These are phyloP conservation scores for Hycleus phaleratus DNA, from an alignment of 1,140 invertebrate species.

Conservation along the genomic window DNA sequence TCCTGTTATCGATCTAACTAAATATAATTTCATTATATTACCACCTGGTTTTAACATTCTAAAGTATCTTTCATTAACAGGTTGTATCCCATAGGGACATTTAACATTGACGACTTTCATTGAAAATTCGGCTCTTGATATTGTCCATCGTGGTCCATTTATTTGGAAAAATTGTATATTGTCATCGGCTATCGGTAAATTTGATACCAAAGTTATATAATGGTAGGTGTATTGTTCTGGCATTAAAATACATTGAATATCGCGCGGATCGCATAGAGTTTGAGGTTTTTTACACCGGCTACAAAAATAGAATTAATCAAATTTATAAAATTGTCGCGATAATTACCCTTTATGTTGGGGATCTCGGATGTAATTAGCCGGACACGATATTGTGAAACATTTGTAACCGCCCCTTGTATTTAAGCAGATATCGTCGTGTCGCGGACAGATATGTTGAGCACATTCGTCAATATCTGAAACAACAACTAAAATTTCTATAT, in stretches of 20 bases:
- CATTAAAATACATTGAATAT: conserved; percentile 61
- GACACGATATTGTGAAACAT: conserved; percentile 81
- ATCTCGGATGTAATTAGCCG: conserved; percentile 69
- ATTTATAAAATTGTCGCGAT: not conserved
- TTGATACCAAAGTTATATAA: conserved; percentile 83
- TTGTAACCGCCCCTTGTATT: conserved; percentile 83
- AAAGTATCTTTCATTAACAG: conserved; percentile 61
- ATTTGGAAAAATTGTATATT: conserved; percentile 80
- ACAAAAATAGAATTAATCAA: conserved; percentile 32
- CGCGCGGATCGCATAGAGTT: conserved; percentile 58
- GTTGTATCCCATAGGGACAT: conserved; percentile 50
- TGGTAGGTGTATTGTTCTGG: conserved; percentile 83
- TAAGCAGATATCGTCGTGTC: conserved; percentile 71
- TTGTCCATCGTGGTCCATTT: conserved; percentile 62
- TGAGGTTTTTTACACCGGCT: conserved; percentile 73
- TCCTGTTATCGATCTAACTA: conserved; percentile 65
- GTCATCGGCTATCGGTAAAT: conserved; percentile 64
- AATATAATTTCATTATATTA: conserved; percentile 54
- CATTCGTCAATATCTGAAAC: conserved; percentile 84
- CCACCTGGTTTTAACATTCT: conserved; percentile 17
- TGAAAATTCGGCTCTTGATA: conserved; percentile 64
- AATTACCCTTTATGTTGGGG: conserved; percentile 66
- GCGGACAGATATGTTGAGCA: conserved; percentile 52
- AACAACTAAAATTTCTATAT: conserved; percentile 1
- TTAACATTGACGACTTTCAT: conserved; percentile 59